Conservation (phyloP, 1,140 invertebrate species). For the Oryzaephilus surinamensis region DNA sequence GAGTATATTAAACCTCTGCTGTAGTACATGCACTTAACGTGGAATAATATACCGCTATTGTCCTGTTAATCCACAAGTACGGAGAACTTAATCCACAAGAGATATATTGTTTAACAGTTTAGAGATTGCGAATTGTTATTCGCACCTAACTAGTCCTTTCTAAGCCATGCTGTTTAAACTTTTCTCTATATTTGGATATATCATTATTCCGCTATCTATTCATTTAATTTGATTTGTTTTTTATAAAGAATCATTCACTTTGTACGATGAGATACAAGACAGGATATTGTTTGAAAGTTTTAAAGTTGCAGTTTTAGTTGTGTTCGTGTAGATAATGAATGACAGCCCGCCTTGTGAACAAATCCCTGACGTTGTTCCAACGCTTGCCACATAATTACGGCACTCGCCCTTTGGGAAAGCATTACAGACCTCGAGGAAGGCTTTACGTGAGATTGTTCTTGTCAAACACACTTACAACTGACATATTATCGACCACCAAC, state of each 20-base stretch:
- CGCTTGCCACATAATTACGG: constrained; percentile 25
- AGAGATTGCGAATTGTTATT: constrained; percentile 11
- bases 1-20: constrained; percentile 5
- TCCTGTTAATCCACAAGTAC: constrained; percentile 13
- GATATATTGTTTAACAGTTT: constrained; percentile 11
- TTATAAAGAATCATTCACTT: neutral
- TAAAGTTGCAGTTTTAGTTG: constrained; percentile 2
- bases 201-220: neutral
- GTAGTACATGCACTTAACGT: constrained; percentile 6
- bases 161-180: too few relatives aligned
- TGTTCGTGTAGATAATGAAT: constrained; percentile 18
- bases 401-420: constrained; percentile 21
- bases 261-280: neutral
- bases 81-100: constrained; percentile 10
- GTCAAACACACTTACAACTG: constrained; percentile 24
- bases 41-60: constrained; percentile 13
- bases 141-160: constrained; percentile 6
- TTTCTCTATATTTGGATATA: too few relatives aligned
- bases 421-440: constrained; percentile 17
- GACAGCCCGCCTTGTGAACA: constrained; percentile 22
- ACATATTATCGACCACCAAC: constrained; percentile 25
- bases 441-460: constrained; percentile 24
- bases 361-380: constrained; percentile 23
- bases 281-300: too few relatives aligned
- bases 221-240: neutral